Percentiles rank a stretch among this genome's conserved stretches.
Conservation (phyloP, 2,888 invertebrate genomes). For the Papilio demoleus region DNA sequence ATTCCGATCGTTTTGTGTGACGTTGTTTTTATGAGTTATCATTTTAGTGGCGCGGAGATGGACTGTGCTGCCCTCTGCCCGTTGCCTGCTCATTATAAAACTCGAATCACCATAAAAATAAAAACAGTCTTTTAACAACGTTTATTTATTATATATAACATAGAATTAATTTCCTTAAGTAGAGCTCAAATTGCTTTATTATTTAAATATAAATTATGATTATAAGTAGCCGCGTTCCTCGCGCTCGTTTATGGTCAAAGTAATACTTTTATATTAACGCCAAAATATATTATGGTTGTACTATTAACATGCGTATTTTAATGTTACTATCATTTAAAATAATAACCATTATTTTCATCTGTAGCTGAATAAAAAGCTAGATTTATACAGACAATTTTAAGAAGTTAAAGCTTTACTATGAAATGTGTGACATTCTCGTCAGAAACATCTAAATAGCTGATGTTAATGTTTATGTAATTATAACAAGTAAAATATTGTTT, state of each 20-base stretch:
- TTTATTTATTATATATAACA: conserved; percentile 73
- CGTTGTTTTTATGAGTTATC: conserved; percentile 83
- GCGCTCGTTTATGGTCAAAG: conserved; percentile 37
- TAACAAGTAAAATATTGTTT: not conserved
- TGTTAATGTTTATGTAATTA: not conserved
- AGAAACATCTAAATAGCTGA: not conserved
- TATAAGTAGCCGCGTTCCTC: conserved; percentile 45
- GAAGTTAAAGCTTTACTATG: not conserved
- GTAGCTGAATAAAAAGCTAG: conserved; percentile 11
- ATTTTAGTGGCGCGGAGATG: conserved; percentile 78
- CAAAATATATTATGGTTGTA: conserved; percentile 38
- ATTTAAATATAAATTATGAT: conserved; percentile 47
- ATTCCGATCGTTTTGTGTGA: conserved; percentile 83
- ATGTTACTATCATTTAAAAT: conserved; percentile 7
- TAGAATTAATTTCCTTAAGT: conserved; percentile 66
- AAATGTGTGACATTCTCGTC: not conserved
- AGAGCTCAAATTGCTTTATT: conserved; percentile 52
- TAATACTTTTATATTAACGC: conserved; percentile 45
- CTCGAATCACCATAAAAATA: conserved; percentile 73
- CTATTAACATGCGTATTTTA: conserved; percentile 20
- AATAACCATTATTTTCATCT: not conserved
- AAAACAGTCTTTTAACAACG: conserved; percentile 65
- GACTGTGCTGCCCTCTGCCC: conserved; percentile 47
- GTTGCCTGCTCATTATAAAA: conserved; percentile 71
- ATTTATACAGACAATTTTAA: not conserved